phyloP scores from a whole-genome alignment of 1,140 invertebrate genomes.

The Apis laboriosa region DNA sequence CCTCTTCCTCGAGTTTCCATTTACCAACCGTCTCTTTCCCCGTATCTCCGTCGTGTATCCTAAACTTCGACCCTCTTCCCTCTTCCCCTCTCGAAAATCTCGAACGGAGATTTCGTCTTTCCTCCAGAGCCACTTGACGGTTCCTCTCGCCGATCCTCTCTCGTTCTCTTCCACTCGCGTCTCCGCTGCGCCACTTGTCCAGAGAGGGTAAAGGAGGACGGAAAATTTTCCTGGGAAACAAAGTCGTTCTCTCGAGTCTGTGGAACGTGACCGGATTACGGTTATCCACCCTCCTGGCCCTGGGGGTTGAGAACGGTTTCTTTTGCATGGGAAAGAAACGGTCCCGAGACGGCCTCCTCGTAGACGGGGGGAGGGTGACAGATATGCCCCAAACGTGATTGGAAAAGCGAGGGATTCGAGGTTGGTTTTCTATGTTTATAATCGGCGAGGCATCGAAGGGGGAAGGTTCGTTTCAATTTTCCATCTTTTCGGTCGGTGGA shows the following conservation, averaged over 20 bases:
- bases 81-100: slow-evolving; percentile 53
- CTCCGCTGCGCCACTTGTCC: too few species aligned
- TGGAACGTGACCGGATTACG: neutral
- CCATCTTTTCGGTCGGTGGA: neutral
- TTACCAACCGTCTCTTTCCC: slow-evolving; percentile 23
- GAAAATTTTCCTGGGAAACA: slow-evolving; percentile 19
- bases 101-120: slow-evolving; percentile 56
- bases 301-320: too few species aligned
- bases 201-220: neutral
- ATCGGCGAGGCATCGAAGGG: neutral
- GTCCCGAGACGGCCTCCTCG: neutral
- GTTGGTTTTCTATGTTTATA: neutral
- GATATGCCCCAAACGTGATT: too few species aligned
- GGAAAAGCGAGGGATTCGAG: neutral
- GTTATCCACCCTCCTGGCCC: neutral
- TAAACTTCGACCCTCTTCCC: neutral
- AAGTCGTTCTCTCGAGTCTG: neutral
- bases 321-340: neutral
- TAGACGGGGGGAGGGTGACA: neutral
- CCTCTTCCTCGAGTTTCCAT: slow-evolving; percentile 35
- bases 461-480: neutral
- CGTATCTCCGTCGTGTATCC: neutral
- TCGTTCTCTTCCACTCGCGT: neutral
- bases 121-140: slow-evolving; percentile 43
- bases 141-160: too few species aligned